Percentiles rank a stretch among this genome's conserved stretches.
These are phyloP conservation scores for Eremobia ochroleuca DNA, from an alignment of 2,888 invertebrate species.

Conservation along the genomic window DNA sequence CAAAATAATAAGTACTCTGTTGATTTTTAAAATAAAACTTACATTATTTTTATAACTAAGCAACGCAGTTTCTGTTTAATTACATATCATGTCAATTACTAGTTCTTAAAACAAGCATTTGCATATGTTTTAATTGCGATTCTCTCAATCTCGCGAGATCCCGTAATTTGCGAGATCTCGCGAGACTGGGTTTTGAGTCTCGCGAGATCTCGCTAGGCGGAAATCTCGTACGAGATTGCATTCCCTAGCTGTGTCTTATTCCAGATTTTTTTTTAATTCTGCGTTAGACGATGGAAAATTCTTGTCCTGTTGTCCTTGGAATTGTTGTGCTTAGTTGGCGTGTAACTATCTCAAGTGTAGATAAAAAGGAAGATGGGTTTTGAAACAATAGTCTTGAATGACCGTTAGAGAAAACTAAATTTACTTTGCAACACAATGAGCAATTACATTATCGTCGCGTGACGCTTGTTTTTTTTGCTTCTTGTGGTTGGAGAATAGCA, in stretches of 20 bases:
- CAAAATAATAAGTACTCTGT: no score
- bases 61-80: no score
- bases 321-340: conserved; percentile 17
- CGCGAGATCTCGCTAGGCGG: no score
- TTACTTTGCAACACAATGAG: conserved; percentile 54
- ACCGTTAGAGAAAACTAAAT: conserved; percentile 54
- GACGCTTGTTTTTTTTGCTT: conserved; percentile 32
- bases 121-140: no score
- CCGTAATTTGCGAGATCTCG: no score
- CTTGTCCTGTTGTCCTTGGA: conserved; percentile 3
- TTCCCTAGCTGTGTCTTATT: conserved; percentile 38
- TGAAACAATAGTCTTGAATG: conserved; percentile 54
- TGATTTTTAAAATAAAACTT: no score
- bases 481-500: conserved; percentile 29
- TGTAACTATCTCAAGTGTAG: conserved; percentile 25
- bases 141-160: no score
- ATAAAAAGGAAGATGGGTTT: conserved; percentile 46
- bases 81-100: no score
- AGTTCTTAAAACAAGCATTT: no score
- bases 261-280: conserved; percentile 18
- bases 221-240: no score
- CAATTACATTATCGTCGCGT: conserved; percentile 56
- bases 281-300: conserved; percentile 9
- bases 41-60: no score
- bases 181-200: no score